Evolutionary conservation across 2,113 vertebrate genomes (phyloP).

Genomic region (Nyctereutes procyonoides): DNA sequence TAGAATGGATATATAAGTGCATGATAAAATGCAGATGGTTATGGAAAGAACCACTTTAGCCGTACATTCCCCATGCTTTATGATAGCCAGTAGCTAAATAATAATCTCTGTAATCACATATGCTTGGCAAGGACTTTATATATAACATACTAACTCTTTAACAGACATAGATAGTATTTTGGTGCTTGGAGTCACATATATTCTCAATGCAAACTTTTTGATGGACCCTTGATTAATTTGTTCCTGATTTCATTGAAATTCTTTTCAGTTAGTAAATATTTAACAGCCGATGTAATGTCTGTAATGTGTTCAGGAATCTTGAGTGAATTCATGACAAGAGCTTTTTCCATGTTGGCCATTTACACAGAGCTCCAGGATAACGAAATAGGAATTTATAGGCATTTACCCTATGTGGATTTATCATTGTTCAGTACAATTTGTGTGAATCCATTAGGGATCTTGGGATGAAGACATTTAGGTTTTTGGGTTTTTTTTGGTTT

Average conservation of each 20-base stretch:
- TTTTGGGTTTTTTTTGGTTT: too few relatives aligned
- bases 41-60: not conserved
- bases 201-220: not conserved
- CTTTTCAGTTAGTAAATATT: not conserved
- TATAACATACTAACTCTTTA: not conserved
- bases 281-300: not conserved
- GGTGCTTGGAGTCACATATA: not conserved
- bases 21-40: not conserved
- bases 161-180: not conserved
- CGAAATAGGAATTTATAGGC: not conserved
- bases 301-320: not conserved
- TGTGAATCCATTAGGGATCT: not conserved
- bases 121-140: not conserved
- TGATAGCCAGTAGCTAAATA: not conserved
- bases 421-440: not conserved
- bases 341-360: not conserved
- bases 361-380: not conserved
- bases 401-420: not conserved
- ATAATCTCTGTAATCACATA: not conserved
- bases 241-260: not conserved
- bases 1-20: not conserved
- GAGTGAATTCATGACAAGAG: not conserved
- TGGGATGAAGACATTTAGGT: not conserved
- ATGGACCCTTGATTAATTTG: not conserved
- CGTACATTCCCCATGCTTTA: not conserved